Evolutionary conservation across 2,113 vertebrate species (phyloP).

Genomic region (Cyanoramphus novaezelandiae): DNA sequence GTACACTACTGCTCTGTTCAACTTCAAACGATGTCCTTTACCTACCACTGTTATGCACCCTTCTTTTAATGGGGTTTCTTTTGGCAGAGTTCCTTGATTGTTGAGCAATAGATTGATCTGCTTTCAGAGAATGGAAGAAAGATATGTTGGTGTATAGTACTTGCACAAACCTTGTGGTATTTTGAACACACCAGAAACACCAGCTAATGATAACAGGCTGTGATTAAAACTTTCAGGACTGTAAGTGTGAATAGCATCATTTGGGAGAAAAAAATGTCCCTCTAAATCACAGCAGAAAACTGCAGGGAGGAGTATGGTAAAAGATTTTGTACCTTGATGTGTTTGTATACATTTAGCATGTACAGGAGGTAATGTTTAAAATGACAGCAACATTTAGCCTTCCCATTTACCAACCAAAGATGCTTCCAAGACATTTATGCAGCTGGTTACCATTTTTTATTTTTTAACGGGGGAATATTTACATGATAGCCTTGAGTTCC

Average conservation of each 20-base stretch:
- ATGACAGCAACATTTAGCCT: neutral
- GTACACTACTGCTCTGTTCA: neutral
- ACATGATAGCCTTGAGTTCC: neutral
- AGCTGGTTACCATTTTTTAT: neutral
- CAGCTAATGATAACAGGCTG: neutral
- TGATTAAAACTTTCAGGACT: neutral
- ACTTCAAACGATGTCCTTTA: neutral
- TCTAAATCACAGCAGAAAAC: neutral
- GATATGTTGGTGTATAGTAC: neutral
- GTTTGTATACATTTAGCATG: neutral
- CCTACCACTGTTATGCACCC: neutral
- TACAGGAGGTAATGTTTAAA: neutral
- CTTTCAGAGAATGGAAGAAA: slow-evolving; percentile 1
- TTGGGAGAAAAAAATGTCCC: neutral
- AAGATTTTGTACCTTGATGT: neutral
- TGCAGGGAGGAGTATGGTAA: neutral
- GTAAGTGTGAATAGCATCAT: neutral
- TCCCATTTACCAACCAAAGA: neutral
- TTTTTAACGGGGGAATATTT: slow-evolving; percentile 20
- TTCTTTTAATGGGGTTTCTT: neutral
- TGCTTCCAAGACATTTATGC: neutral
- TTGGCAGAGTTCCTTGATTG: slow-evolving; percentile 12
- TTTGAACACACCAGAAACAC: neutral
- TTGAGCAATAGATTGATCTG: neutral
- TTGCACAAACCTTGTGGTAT: neutral